Base-by-base conservation (phyloP, 2,888 invertebrate species). In the Xylota sylvarum region DNA sequence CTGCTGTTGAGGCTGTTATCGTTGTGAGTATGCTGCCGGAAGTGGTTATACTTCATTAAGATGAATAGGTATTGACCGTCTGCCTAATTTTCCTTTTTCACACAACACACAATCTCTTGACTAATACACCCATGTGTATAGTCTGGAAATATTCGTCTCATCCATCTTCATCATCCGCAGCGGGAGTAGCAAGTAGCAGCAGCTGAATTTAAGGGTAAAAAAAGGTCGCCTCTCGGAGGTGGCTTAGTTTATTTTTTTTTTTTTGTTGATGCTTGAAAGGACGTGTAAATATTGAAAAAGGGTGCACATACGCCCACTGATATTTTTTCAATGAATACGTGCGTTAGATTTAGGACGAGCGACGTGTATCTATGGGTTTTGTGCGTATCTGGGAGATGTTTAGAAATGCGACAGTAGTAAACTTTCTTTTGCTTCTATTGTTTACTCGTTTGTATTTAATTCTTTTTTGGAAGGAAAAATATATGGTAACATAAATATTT, bases 21-120 rank as follows among this genome's bases (percentile, higher is more conserved):
- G 52, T 40, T 0, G 52, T 14, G 69, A 27, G 10, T n/a, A n/a
- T 32, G 12, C 4, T 70, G n/a, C 62, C 78, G 78, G 78, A 79
- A 79, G 64, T 70, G 62, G 79, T 72, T 81, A 40, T 72, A 76
- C 81, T 81, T 81, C 85, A 85, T 81, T 85, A 77, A 81, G 81
- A 85, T 67, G 72, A 76, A 85, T 80, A 52, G 80, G 43, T 76
- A 74, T 74, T 58, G 70, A 69, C 62, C 69, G 73, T 50, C 58
- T 73, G 78, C 65, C 78, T 80, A 76, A 72, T 85, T 76, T 85
- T 48, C 48, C 56, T 12, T 27, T 23, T n/a, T n/a, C n/a, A 46
- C 23, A 23, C 23, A 23, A 1, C 1, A n/a, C 40, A 40, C 40
- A 9, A 40, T 5, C 35, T 35, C 7, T 7, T 35, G 9, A 5